Base-by-base conservation (phyloP, 2,888 invertebrate species). In the Zelleria hepariella region DNA sequence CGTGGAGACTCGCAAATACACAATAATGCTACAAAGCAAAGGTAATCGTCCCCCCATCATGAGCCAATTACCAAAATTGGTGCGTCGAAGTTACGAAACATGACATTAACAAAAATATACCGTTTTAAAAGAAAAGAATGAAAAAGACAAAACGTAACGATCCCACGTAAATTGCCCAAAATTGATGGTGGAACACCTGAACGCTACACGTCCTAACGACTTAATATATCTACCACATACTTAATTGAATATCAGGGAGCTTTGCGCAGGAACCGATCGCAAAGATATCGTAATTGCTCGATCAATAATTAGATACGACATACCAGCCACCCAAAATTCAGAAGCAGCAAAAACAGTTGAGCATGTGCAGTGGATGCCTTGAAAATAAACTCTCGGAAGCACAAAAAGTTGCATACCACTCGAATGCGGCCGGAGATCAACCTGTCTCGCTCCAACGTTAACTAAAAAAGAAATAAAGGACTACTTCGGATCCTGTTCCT, bases 11-110 rank as follows among this genome's bases (percentile, higher is more conserved):
- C 71, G 73, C 70, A 75, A 75, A 75, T 69, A 72, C 70, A 68
- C 68, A 42, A 42, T 42, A 42, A 69, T 67, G 68, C 68, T 72
- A 72, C 69, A 71, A 67, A 70, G 70, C 69, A 71, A 67, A 70
- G 70, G 69, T 55, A 55, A 55, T 55, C 55, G 70, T 71, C 68
- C 70, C n/a, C 70, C 73, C 68, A 72, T 66, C 68, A 74, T 71
- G 63, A 63, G 68, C 62, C 72, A 71, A 76, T 80, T 77, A 78
- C 71, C 67, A 66, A 76, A 80, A 78, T 74, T 73, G 71, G 71
- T 68, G 71, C 69, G 70, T 64, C 64, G 65, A 66, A 55, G 55
- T 74, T 69, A 69, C 65, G 66, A 66, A 66, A 69, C 63, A 60
- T 61, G 52, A 61, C 67, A 64, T 66, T 64, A 62, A 57, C 18